A percentile compares a stretch with the other conserved stretches of the same genome.
Conservation (phyloP, 2,113 vertebrate species). For the Baryphthengus martii region DNA sequence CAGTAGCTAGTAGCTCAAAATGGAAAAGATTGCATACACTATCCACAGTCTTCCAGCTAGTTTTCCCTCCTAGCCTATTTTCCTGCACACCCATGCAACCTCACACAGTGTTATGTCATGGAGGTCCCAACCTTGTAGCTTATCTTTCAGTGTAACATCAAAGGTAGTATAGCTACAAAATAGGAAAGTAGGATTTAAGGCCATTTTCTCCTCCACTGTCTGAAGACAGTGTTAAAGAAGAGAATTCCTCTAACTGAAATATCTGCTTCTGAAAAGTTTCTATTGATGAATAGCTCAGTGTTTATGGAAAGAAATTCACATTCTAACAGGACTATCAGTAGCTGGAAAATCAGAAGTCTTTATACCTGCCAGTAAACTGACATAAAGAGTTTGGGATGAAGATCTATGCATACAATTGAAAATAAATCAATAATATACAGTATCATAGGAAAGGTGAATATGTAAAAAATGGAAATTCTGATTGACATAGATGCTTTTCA, state of each 20-base stretch:
- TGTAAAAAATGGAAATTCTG: neutral
- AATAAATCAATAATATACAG: neutral
- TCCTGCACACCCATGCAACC: neutral
- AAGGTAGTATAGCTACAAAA: neutral
- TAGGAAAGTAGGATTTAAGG: neutral
- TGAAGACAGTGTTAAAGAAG: neutral
- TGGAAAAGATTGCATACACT: neutral
- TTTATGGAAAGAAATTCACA: neutral
- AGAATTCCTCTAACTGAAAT: neutral
- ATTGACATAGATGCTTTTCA: neutral
- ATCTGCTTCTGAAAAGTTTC: neutral
- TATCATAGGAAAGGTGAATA: neutral
- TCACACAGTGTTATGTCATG: neutral
- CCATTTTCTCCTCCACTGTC: neutral
- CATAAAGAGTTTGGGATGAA: neutral
- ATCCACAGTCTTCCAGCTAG: neutral
- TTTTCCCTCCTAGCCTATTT: neutral
- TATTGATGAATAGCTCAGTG: neutral
- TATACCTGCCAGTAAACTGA: neutral
- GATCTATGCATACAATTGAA: neutral
- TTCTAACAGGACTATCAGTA: neutral
- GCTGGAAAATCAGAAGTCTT: neutral
- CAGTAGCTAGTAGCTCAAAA: neutral
- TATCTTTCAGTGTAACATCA: neutral
- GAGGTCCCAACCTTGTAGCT: neutral